Conservation (phyloP, 2,888 invertebrate genomes). For the Thymelicus lineola region DNA sequence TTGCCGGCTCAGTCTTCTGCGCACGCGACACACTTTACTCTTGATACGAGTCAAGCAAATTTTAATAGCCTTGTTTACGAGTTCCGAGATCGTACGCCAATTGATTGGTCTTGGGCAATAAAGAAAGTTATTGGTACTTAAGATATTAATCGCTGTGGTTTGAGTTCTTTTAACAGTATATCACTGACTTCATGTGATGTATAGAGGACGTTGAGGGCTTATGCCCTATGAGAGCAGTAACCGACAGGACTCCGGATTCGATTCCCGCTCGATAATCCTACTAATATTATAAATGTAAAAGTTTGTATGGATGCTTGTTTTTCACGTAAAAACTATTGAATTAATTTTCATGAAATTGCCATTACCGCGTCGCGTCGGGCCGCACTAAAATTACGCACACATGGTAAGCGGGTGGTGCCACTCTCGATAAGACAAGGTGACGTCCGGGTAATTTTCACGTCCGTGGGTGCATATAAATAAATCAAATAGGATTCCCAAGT, state of each 20-base stretch:
- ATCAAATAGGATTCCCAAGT: not conserved
- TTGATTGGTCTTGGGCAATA: slow-evolving; percentile 14
- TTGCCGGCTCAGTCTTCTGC: slow-evolving; percentile 67
- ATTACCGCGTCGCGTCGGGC: too few species aligned
- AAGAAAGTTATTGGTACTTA: slow-evolving; percentile 23
- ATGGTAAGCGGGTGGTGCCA: too few species aligned
- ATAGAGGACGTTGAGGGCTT: not conserved
- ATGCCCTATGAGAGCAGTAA: not conserved
- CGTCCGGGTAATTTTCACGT: too few species aligned
- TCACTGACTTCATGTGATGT: not conserved
- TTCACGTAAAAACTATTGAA: too few species aligned
- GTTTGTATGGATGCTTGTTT: too few species aligned
- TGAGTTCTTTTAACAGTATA: not conserved
- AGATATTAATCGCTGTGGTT: slow-evolving; percentile 8
- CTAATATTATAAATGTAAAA: too few species aligned
- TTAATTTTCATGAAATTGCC: too few species aligned
- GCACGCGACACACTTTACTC: slow-evolving; percentile 79
- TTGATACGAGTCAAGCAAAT: slow-evolving; percentile 62
- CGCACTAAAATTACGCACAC: too few species aligned
- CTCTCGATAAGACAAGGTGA: too few species aligned
- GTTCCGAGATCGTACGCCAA: slow-evolving; percentile 32
- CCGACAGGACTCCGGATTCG: too few species aligned
- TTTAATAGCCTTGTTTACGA: slow-evolving; percentile 38
- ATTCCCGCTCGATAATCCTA: too few species aligned
- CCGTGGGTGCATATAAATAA: too few species aligned